These are phyloP conservation scores for Cacatua alba DNA, from an alignment of 2,113 vertebrate genomes.

Conservation along the genomic window DNA sequence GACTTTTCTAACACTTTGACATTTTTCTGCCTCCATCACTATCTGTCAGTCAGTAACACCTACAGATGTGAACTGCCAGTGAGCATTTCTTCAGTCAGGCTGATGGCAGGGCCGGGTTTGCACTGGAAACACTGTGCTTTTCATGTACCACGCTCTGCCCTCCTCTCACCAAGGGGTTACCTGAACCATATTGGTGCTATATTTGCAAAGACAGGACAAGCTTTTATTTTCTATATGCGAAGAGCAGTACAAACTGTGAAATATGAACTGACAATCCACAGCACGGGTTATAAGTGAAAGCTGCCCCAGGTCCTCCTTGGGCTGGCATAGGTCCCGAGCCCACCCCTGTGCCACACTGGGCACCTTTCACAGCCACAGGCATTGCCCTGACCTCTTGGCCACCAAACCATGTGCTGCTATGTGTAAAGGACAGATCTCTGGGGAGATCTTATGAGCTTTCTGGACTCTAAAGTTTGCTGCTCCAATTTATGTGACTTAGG, in stretches of 20 bases:
- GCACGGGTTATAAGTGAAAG: background rate
- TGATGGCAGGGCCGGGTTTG: background rate
- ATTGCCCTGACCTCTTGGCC: background rate
- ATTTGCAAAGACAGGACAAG: background rate
- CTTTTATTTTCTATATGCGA: background rate
- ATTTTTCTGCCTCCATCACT: slow-evolving; percentile 66
- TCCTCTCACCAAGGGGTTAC: background rate
- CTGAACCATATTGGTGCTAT: accelerated
- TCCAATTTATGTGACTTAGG: background rate
- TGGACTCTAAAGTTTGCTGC: background rate
- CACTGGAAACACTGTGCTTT: background rate
- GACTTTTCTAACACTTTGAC: slow-evolving; percentile 74
- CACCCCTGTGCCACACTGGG: background rate
- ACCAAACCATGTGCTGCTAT: background rate
- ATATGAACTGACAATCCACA: background rate
- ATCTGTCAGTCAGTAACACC: slow-evolving; percentile 64
- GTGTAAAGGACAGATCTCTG: background rate
- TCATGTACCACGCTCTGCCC: accelerated
- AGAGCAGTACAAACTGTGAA: background rate
- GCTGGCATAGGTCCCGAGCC: background rate
- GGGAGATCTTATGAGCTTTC: background rate
- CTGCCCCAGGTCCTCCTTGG: accelerated
- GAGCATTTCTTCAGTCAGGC: background rate
- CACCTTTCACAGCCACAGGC: accelerated
- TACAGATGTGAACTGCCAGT: slow-evolving; percentile 1